Base-by-base conservation (phyloP, 2,113 vertebrate genomes). In the Oenanthe melanoleuca region DNA sequence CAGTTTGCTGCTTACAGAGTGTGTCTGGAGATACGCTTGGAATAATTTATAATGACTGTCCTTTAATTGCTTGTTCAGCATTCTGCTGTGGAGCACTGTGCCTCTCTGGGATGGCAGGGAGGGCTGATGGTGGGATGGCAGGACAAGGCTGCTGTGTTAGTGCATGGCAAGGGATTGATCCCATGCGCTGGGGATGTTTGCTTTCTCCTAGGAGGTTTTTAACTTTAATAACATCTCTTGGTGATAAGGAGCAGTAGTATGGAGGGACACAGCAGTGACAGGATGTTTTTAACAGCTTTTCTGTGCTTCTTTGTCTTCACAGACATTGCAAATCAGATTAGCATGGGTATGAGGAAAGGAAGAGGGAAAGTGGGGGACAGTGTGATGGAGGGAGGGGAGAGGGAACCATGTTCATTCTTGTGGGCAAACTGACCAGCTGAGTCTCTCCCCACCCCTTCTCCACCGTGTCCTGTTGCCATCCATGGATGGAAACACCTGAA, bases 241-340 rank as follows among this genome's bases (percentile, higher is more conserved):
- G 16, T 63, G 92, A 77, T 95, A 93, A 93, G 91, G 64, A 89
- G 23, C 61, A 73, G 29, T 10, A 7, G 38, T 42, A 57, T 59
- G 77, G 90, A 91, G 65, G 69, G 93, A 80, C 80, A 65, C 56
- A 52, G 90, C 86, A 78, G 44, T 97, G 97, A 97, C 96, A 97
- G 93, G 84, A 95, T 98, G 96, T 97, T 98, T 96, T 97, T 96
- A 97, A 96, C 26, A 93, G 92, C 88, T 64, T 97, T 95, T 96
- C 82, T 93, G 61, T 97, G 91, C 96, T 89, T 91, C 92, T 97
- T 97, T 93, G 92, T 97, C 88, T 97, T 95, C 94, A 91, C 89
- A 95, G 94, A 92, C 94, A 92, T 95, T 70, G 53, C 95, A 97
- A 91, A 98, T 98, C 86, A 95, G 93, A 96, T 97, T 96, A 97